These are phyloP conservation scores for Tetanocera ferruginea DNA, from an alignment of 2,888 invertebrate genomes.

Conservation along the genomic window DNA sequence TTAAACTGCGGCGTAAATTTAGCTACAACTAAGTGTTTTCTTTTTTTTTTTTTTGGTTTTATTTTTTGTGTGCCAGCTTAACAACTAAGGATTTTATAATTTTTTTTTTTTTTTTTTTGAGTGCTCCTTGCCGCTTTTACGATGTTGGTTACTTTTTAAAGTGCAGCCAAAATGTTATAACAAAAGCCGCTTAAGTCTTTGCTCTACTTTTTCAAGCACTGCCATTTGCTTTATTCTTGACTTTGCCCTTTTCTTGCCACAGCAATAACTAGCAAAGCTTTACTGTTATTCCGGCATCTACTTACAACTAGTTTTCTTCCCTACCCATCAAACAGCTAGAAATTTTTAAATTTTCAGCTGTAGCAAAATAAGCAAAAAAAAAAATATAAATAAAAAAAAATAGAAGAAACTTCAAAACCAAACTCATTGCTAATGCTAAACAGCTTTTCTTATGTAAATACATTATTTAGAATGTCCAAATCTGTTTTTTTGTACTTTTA, in stretches of 20 bases:
- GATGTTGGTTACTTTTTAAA: neutral
- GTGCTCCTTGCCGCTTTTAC: neutral
- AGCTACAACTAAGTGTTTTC: slow-evolving; percentile 10
- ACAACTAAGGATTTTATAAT: neutral
- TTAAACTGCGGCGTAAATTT: slow-evolving; percentile 11
- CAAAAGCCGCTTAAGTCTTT: neutral
- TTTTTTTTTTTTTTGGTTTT: neutral
- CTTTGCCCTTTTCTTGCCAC: neutral
- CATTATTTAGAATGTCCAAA: slow-evolving; percentile 35
- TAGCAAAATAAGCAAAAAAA: no score
- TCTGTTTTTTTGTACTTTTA: slow-evolving; percentile 12
- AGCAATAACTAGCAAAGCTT: neutral
- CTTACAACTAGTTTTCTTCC: neutral
- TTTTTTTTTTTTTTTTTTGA: neutral
- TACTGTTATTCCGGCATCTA: neutral
- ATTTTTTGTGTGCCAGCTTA: neutral
- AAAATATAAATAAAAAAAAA: neutral
- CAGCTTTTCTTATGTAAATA: slow-evolving; percentile 37
- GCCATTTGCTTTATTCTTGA: neutral
- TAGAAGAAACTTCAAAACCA: neutral
- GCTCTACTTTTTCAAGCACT: neutral
- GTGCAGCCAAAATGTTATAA: neutral
- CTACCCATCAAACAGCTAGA: no score
- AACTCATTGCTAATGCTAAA: slow-evolving; percentile 24
- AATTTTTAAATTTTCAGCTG: no score